phyloP scores from a whole-genome alignment of 1,140 invertebrate species.

The Pinna nobilis region DNA sequence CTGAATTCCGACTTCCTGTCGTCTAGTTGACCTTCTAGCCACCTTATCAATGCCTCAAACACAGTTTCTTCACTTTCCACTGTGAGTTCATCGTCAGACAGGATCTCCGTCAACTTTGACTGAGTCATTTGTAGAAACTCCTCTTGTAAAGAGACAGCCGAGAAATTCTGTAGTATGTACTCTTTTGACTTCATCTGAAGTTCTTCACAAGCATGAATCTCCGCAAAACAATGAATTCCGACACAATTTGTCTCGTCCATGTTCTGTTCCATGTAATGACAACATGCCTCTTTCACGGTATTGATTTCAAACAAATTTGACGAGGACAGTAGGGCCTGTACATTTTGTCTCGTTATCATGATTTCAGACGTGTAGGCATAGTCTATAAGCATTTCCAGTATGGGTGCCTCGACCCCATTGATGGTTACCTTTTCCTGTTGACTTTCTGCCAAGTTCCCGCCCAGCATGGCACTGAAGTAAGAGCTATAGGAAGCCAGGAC shows the following conservation, averaged over 20 bases:
- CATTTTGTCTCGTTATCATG: conserved; percentile 77
- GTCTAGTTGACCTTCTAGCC: conserved; percentile 75
- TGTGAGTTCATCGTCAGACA: conserved; percentile 76
- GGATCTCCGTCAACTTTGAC: conserved; percentile 76
- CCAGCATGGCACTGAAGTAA: conserved; percentile 77
- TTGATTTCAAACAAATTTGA: conserved; percentile 78
- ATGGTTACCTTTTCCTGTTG: conserved; percentile 74
- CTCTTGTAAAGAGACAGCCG: conserved; percentile 71
- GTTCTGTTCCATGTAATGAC: conserved; percentile 77
- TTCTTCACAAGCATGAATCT: conserved; percentile 77
- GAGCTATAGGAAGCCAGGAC: conserved; percentile 76
- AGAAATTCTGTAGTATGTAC: conserved; percentile 68
- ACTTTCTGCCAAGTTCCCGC: conserved; percentile 74
- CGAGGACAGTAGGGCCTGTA: conserved; percentile 77
- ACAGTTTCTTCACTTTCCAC: conserved; percentile 78
- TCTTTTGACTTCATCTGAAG: conserved; percentile 76
- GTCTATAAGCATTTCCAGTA: conserved; percentile 75
- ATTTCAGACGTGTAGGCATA: conserved; percentile 78
- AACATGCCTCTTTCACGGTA: conserved; percentile 78
- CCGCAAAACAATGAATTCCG: conserved; percentile 79
- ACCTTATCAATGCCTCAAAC: conserved; percentile 75
- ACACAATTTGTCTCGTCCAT: conserved; percentile 79
- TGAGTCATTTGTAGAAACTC: conserved; percentile 76
- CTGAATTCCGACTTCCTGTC: conserved; percentile 49
- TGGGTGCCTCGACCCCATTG: conserved; percentile 76